Percentiles rank a stretch among this genome's conserved stretches.
Conservation (phyloP, 2,113 vertebrate species). For the Actinemys pallida region DNA sequence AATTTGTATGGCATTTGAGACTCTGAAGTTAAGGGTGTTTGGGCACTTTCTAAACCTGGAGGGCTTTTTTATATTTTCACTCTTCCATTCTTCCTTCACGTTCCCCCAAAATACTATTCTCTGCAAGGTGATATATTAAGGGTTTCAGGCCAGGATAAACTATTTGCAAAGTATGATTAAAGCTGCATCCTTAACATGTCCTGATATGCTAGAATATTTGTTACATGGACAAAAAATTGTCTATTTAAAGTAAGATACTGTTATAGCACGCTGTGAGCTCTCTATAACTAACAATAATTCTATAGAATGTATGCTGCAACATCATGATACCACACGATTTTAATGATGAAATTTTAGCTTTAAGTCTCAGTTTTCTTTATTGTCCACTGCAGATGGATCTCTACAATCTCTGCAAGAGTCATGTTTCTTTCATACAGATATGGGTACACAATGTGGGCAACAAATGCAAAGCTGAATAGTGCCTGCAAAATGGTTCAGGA, state of each 20-base stretch:
- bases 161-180: not conserved
- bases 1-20: constrained; percentile 14
- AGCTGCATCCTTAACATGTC: not conserved
- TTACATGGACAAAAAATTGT: not conserved
- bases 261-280: not conserved
- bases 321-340: not conserved
- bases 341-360: not conserved
- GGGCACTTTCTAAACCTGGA: not conserved
- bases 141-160: not conserved
- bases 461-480: not conserved
- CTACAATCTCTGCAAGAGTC: not conserved
- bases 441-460: not conserved
- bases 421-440: not conserved
- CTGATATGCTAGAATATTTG: not conserved
- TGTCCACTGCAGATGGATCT: not conserved
- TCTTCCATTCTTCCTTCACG: not conserved
- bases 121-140: not conserved
- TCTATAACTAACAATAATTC: not conserved
- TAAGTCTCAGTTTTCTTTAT: not conserved
- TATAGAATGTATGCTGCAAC: not conserved
- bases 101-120: not conserved
- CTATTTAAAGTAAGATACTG: not conserved
- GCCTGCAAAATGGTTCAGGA: not conserved
- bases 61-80: not conserved
- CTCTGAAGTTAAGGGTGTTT: not conserved